phyloP scores from a whole-genome alignment of 1,140 invertebrate genomes.

The Pogonognathellus flavescens region DNA sequence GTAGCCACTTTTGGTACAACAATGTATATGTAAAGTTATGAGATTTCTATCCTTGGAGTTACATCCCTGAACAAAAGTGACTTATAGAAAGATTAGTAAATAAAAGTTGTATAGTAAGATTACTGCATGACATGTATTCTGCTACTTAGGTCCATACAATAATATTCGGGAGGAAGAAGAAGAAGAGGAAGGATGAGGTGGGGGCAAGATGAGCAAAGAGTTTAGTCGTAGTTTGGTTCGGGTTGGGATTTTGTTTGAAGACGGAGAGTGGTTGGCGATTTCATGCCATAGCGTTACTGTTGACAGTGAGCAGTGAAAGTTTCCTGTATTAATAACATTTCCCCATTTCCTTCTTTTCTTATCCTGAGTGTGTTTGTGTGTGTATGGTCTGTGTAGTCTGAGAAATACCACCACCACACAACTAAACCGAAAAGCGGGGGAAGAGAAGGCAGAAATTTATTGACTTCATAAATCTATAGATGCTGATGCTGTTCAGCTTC shows the following conservation, averaged over 20 bases:
- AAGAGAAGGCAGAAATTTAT: constrained; percentile 38
- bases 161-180: too few species aligned
- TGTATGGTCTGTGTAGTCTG: too few species aligned
- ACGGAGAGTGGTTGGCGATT: neutral
- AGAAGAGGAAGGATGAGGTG: neutral
- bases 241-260: constrained; percentile 5
- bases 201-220: constrained; percentile 4
- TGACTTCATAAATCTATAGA: constrained; percentile 43
- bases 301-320: constrained; percentile 39
- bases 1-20: too few species aligned
- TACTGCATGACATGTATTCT: too few species aligned
- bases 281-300: neutral
- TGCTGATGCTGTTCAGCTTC: constrained; percentile 19
- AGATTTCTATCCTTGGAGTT: too few species aligned
- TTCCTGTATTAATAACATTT: constrained; percentile 44
- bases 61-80: too few species aligned
- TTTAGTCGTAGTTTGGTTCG: neutral
- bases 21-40: too few species aligned
- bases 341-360: constrained; percentile 26
- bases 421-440: neutral
- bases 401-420: too few species aligned
- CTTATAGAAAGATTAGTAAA: too few species aligned
- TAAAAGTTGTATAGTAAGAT: too few species aligned
- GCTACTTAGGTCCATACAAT: too few species aligned
- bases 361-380: constrained; percentile 2